Percentiles rank a stretch among this genome's conserved stretches.
Conservation (phyloP, 2,113 vertebrate species). For the Thunnus maccoyii region DNA sequence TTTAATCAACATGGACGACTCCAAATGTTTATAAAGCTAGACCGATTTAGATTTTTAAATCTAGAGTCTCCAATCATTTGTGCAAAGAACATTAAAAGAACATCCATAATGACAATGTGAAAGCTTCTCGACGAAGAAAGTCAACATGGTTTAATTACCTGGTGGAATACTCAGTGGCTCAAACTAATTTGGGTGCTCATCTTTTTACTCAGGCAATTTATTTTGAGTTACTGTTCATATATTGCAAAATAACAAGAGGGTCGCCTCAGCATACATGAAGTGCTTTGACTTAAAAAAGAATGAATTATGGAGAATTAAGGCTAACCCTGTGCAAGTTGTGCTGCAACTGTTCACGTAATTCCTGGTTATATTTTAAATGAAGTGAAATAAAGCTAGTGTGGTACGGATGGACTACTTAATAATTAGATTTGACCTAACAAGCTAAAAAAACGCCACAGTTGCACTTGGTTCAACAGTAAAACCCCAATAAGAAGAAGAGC, state of each 20-base stretch:
- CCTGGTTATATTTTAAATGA: too few relatives aligned
- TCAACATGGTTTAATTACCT: not conserved
- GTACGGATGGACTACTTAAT: not conserved
- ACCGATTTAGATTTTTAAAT: not conserved
- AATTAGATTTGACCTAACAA: slow-evolving; percentile 2
- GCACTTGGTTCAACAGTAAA: slow-evolving; percentile 16
- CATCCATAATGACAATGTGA: not conserved
- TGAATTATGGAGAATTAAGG: not conserved
- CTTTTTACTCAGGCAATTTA: too few relatives aligned
- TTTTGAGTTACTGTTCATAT: too few relatives aligned
- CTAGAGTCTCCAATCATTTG: not conserved
- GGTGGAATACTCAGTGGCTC: too few relatives aligned
- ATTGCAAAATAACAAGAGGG: too few relatives aligned
- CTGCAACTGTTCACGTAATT: too few relatives aligned
- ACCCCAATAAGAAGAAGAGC: slow-evolving; percentile 36
- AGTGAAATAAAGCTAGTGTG: not conserved
- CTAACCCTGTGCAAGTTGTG: too few relatives aligned
- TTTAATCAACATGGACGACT: not conserved
- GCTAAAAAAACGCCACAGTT: slow-evolving; percentile 25
- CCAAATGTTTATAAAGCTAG: not conserved
- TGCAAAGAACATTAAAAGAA: not conserved
- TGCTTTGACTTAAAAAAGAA: not conserved
- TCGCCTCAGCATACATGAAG: too few relatives aligned
- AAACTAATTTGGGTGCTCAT: not conserved
- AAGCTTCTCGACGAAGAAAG: not conserved